A percentile compares a stretch with the other conserved stretches of the same genome.
phyloP scores from a whole-genome alignment of 2,113 vertebrate species.

The Galbula dea region DNA sequence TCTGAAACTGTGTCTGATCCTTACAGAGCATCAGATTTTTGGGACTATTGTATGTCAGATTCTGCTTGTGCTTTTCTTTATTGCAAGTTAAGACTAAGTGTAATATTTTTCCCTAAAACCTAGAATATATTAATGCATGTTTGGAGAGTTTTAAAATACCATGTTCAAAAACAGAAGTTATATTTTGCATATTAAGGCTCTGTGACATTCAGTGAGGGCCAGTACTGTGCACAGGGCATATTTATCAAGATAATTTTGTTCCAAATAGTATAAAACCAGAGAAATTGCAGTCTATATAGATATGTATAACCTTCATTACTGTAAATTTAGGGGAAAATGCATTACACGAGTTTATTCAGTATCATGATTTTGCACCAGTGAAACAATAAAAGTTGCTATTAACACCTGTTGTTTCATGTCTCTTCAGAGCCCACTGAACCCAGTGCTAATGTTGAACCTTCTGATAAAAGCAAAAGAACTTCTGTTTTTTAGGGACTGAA shows the following conservation, averaged over 20 bases:
- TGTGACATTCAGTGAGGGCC: constrained; percentile 69
- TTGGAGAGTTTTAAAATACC: constrained; percentile 71
- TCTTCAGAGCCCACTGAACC: constrained; percentile 35
- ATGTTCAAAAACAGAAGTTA: constrained; percentile 71
- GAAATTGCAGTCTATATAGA: constrained; percentile 76
- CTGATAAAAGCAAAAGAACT: neutral
- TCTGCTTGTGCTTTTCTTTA: constrained; percentile 67
- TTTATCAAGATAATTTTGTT: constrained; percentile 79
- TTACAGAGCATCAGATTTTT: constrained; percentile 51
- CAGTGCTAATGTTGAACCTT: neutral
- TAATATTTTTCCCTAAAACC: constrained; percentile 71
- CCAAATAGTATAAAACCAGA: constrained; percentile 76
- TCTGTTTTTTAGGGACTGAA: neutral
- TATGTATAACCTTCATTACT: constrained; percentile 79
- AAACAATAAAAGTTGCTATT: constrained; percentile 82
- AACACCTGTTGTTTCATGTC: constrained; percentile 64
- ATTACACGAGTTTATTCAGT: constrained; percentile 69
- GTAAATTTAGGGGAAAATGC: constrained; percentile 79
- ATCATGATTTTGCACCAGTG: constrained; percentile 77
- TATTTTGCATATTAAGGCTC: constrained; percentile 80
- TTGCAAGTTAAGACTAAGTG: constrained; percentile 68
- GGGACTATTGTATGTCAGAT: constrained; percentile 63
- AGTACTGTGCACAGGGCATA: constrained; percentile 69
- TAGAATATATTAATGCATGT: constrained; percentile 80
- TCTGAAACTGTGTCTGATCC: constrained; percentile 52